Percentiles rank a stretch among this genome's conserved stretches.
Evolutionary conservation across 1,140 invertebrate genomes (phyloP).

Genomic region (Chironomus striatipennis): DNA sequence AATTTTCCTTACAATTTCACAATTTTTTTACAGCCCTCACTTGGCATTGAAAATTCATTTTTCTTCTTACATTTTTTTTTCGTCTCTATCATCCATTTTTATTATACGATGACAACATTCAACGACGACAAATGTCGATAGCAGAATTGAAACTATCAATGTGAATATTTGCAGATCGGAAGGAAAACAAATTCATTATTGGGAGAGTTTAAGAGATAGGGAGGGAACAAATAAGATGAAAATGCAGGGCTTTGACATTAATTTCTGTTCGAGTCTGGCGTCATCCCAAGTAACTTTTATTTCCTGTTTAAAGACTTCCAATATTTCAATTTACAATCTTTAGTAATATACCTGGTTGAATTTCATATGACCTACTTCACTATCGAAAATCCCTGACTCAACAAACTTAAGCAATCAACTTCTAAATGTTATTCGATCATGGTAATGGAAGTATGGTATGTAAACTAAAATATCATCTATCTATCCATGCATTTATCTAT

Average conservation of each 20-base stretch:
- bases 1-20: conserved; percentile 14
- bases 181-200: conserved; percentile 9
- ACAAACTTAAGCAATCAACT: no score
- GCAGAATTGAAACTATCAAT: neutral
- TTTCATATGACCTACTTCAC: no score
- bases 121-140: neutral
- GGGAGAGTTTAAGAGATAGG: neutral
- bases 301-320: no score
- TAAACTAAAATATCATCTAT: neutral
- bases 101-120: neutral
- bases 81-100: neutral
- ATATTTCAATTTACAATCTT: no score
- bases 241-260: no score
- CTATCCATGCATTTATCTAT: neutral
- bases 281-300: no score
- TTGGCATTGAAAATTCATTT: conserved; percentile 9
- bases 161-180: conserved; percentile 1
- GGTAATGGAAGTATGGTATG: neutral
- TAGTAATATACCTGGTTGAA: no score
- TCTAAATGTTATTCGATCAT: neutral
- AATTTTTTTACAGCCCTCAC: neutral
- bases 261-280: no score
- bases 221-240: no score
- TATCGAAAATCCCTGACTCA: no score
- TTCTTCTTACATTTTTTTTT: neutral